Conservation (phyloP, 2,113 vertebrate genomes). For the Vidua chalybeata region DNA sequence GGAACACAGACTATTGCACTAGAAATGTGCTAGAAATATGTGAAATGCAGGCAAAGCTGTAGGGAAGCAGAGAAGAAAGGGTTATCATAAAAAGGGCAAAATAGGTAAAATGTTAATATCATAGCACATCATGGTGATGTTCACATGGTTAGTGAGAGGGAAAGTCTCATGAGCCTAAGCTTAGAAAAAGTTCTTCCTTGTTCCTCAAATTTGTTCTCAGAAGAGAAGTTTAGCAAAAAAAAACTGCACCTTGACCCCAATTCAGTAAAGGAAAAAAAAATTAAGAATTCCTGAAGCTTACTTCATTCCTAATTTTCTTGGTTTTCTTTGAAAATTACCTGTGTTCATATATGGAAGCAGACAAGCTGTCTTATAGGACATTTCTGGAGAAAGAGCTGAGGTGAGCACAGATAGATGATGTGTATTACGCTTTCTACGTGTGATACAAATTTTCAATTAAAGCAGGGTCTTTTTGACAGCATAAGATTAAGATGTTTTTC, state of each 20-base stretch:
- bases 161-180: background rate
- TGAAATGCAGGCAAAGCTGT: background rate
- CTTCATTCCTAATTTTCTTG: background rate
- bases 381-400: background rate
- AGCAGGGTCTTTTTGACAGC: background rate
- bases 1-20: background rate
- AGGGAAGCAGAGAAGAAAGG: background rate
- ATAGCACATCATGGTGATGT: background rate
- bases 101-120: background rate
- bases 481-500: background rate
- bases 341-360: background rate
- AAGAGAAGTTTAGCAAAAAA: background rate
- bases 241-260: background rate
- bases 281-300: background rate
- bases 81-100: background rate
- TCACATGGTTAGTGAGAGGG: background rate
- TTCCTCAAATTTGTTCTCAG: background rate
- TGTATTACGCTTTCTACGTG: background rate
- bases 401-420: background rate
- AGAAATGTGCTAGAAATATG: background rate
- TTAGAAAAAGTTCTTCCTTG: background rate
- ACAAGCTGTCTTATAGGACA: background rate
- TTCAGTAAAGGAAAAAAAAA: background rate
- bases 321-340: background rate
- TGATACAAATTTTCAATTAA: background rate